phyloP scores from a whole-genome alignment of 2,797 vertebrate species.

The Knipowitschia caucasica region DNA sequence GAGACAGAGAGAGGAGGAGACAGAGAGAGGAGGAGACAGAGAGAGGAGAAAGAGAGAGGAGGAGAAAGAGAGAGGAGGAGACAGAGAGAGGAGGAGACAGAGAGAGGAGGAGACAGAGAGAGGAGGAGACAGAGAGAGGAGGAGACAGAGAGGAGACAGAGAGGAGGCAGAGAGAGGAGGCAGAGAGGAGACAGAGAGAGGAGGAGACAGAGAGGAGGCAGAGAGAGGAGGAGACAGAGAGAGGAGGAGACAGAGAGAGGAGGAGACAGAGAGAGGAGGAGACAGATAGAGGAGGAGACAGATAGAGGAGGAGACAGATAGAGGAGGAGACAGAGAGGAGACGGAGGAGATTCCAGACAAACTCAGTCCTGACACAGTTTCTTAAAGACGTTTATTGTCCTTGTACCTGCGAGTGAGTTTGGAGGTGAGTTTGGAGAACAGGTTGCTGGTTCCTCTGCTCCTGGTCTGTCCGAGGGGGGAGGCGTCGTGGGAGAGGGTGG shows the following conservation, averaged over 20 bases:
- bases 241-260: not conserved
- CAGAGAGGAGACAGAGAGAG: not conserved
- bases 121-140: not conserved
- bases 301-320: not conserved
- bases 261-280: not conserved
- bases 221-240: not conserved
- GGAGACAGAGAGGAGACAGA: not conserved
- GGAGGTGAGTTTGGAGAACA: constrained; percentile 96
- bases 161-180: not conserved
- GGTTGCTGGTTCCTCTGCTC: constrained; percentile 92
- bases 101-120: not conserved
- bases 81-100: not conserved
- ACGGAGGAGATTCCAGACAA: not conserved
- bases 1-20: no score
- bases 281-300: not conserved
- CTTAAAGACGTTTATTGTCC: not conserved
- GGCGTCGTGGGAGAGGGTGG: constrained; percentile 90
- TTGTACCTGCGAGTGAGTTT: constrained; percentile 97
- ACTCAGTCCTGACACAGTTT: not conserved
- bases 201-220: not conserved
- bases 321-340: not conserved
- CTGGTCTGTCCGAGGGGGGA: constrained; percentile 89
- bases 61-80: constrained; percentile 50
- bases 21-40: no score
- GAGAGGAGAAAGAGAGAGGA: constrained; percentile 62